Evolutionary conservation across 2,113 vertebrate species (phyloP), one percentile per base, ranked within the genome.

Genomic region (Symphodus melops): DNA sequence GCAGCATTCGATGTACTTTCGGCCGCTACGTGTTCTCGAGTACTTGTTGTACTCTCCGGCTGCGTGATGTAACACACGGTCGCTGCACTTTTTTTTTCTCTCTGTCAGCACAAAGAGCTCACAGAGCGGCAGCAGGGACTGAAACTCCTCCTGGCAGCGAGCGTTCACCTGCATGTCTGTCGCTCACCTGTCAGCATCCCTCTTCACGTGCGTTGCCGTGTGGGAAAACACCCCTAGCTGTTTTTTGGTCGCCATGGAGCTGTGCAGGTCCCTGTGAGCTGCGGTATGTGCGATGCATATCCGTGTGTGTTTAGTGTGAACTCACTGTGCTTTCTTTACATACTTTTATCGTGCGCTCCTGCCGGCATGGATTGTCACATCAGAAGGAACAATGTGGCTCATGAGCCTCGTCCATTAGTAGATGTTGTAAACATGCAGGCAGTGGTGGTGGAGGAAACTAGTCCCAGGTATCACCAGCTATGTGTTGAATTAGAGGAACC

Each of bases 191-290:
- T 9, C 54, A 46, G 62, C 19, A 4, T 62, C 39, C 20, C 0
- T 0, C 4, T 23, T 68, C 53, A 59, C 46, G 49, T 60, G 9
- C 20, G 48, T 9, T 3, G 8, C 6, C 1, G 12, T 76, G 64
- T 86, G 84, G 65, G 84, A 86, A 86, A 77, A n/a, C 33, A 41
- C 77, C 65, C 8, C 37, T 2, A 5, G 84, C 63, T 37, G 72
- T 77, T 73, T 28, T 63, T n/a, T 13, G 16, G 2, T 78, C 0
- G 19, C 17, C 68, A 46, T 53, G 39, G 9, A 41, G 39, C 39
- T 33, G 7, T 0, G 44, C 1, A 2, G 8, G 58, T 53, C 6
- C 3, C 42, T 61, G 56, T 49, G 16, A n/a, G 21, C 21, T 46
- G 46, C 36, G 23, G 41, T 36, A 10, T 57, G 23, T 19, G 64